Evolutionary conservation across 1,140 invertebrate genomes (phyloP), one percentile per base, ranked within the genome.

Genomic region (Mercenaria mercenaria): DNA sequence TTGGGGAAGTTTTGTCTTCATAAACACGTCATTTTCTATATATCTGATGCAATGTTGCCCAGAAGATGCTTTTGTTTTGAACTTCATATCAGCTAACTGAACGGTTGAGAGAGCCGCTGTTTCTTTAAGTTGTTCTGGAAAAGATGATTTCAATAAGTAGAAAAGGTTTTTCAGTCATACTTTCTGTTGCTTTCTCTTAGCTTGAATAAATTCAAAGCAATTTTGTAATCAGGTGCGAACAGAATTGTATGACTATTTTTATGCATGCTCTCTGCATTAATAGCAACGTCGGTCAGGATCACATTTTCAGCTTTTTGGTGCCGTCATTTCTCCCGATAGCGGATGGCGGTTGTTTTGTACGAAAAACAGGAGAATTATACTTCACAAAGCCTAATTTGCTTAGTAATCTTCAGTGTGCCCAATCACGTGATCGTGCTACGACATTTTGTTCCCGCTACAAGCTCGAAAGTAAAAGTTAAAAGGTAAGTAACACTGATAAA

Each of bases 41-140:
- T 83, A 64, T 43, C 61, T 76, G 20, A 83, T 20, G 50, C 77
- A 89, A 34, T 89, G 82, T 29, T n/a, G 3, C 0, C 82, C 82
- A 34, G 67, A 50, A 15, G 82, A 26, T 4, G 76, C 15, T 23
- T 39, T n/a, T 32, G 61, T 81, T n/a, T 81, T 88, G 76, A 80
- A 88, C 56, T 80, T 88, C 3, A 88, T 64, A 32, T 64, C 82
- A 18, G 82, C 82, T 50, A 84, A 84, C 43, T 84, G 64, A 18
- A 84, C 32, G n/a, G 67, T 74, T 10, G 82, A 39, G 2, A 47
- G 23, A 1, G 59, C n/a, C 2, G 61, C 64, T 15, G 59, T 15
- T 10, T 72, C 34, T 23, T n/a, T 69, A 18, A 84, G 0, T 29
- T 8, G 0, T 47, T 69, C 23, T 1, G 61, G 81, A 47, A 69